phyloP scores from a whole-genome alignment of 2,797 vertebrate genomes.

The Salmo trutta region DNA sequence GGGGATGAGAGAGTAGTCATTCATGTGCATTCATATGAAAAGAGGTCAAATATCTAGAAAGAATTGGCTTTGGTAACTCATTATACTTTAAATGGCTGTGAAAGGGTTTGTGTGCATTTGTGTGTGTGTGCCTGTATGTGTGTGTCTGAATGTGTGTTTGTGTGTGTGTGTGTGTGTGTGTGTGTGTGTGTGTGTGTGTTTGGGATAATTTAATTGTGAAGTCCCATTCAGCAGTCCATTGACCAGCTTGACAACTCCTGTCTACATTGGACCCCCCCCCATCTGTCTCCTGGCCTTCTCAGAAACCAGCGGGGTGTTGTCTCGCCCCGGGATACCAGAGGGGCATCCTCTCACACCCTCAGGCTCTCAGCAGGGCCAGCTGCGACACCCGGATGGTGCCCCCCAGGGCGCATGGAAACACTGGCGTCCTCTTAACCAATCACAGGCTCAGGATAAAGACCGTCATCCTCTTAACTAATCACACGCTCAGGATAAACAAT shows the following conservation, averaged over 20 bases:
- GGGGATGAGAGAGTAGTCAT: not conserved
- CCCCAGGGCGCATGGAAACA: not conserved
- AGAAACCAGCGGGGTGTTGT: not conserved
- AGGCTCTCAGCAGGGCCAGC: slow-evolving; percentile 4
- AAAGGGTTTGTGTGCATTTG: not conserved
- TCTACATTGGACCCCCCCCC: not conserved
- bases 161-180: no score
- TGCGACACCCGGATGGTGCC: not conserved
- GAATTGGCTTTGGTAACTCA: not conserved
- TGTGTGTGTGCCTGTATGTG: not conserved
- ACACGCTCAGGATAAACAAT: no score
- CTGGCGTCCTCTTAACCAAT: not conserved
- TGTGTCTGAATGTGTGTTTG: no score
- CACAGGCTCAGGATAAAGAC: no score
- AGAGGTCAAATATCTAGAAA: not conserved
- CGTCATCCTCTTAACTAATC: no score
- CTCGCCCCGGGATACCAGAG: not conserved
- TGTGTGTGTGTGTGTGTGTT: no score
- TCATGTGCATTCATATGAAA: not conserved
- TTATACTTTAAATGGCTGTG: not conserved
- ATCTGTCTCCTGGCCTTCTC: not conserved
- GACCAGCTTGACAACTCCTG: not conserved
- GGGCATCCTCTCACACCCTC: not conserved
- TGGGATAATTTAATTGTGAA: not conserved
- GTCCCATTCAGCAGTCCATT: not conserved